Conservation (phyloP, 2,113 vertebrate genomes). For the Myrmecobius fasciatus region DNA sequence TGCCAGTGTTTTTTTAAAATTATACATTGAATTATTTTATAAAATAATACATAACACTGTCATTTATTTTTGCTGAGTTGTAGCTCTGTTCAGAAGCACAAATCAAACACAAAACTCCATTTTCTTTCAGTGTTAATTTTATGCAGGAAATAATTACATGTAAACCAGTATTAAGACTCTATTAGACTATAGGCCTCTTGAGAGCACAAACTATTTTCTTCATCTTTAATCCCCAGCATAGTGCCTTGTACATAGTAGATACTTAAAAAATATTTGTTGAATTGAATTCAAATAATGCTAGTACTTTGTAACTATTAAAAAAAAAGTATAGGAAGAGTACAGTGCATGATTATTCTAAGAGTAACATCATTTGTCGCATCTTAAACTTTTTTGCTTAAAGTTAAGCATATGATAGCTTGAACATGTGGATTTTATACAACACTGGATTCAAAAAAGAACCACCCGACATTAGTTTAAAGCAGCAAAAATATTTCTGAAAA, state of each 20-base stretch:
- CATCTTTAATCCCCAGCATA: background rate
- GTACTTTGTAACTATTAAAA: background rate
- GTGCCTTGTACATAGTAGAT: background rate
- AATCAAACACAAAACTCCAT: conserved; percentile 61
- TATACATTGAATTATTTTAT: background rate
- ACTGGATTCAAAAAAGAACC: conserved; percentile 19
- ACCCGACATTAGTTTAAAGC: background rate
- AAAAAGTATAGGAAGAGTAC: background rate
- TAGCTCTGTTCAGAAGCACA: conserved; percentile 64
- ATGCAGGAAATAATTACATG: conserved; percentile 68
- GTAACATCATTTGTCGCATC: conserved; percentile 27
- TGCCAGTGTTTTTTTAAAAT: background rate
- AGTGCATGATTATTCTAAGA: conserved; percentile 21
- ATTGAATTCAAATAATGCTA: background rate
- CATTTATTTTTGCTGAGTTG: conserved; percentile 64
- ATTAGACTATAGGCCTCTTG: background rate
- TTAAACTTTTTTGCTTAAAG: conserved; percentile 49
- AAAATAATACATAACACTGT: conserved; percentile 59
- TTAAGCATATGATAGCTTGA: background rate
- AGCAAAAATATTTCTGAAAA: conserved; percentile 1
- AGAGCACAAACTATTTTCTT: background rate
- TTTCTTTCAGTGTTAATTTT: conserved; percentile 79
- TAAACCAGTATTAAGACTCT: background rate
- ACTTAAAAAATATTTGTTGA: background rate
- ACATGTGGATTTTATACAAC: conserved; percentile 41